Evolutionary conservation across 2,888 invertebrate species (phyloP), one percentile per base, ranked within the genome.

Genomic region (Hypena proboscidalis): DNA sequence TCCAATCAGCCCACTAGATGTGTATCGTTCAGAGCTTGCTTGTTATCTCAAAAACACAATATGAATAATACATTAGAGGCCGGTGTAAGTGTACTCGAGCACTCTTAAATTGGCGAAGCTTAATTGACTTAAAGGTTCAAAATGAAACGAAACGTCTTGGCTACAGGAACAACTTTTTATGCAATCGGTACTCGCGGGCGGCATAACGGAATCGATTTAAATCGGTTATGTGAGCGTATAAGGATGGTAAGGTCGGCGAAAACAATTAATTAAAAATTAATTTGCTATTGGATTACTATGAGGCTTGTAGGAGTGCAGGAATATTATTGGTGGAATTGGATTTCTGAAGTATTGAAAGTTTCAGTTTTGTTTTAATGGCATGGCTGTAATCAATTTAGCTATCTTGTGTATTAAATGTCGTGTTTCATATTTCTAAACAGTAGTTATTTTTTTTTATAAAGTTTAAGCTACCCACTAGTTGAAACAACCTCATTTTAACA

Each of bases 11-110:
- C 80, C 77, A 68, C 84, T 85, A 88, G 90, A 90, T 90, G 85
- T 83, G 84, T 89, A 90, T 90, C 89, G 84, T 84, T 83, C 80
- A 84, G 80, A 80, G 78, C 70, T 75, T 76, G 84, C 89, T 90
- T 89, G 90, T 90, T 90, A 90, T 90, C 90, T 89, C 85, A 89
- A 88, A 89, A 87, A 84, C 87, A 85, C 85, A 85, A 83, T 88
- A 90, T 90, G 90, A 90, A 90, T 90, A 90, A 90, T 86, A 85
- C 90, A 90, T 90, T 76, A 87, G 85, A 77, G 74, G 74, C 64
- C 80, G 78, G 76, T 82, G 77, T 62, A 62, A 64, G 78, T 69
- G 77, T 77, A 78, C 79, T 76, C 73, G 76, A 63, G 77, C 74
- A 78, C 81, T 81, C 87, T 88, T 85, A 87, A 88, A 88, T 87